These are phyloP conservation scores for Spatula clypeata DNA, from an alignment of 2,797 vertebrate species.

Conservation along the genomic window DNA sequence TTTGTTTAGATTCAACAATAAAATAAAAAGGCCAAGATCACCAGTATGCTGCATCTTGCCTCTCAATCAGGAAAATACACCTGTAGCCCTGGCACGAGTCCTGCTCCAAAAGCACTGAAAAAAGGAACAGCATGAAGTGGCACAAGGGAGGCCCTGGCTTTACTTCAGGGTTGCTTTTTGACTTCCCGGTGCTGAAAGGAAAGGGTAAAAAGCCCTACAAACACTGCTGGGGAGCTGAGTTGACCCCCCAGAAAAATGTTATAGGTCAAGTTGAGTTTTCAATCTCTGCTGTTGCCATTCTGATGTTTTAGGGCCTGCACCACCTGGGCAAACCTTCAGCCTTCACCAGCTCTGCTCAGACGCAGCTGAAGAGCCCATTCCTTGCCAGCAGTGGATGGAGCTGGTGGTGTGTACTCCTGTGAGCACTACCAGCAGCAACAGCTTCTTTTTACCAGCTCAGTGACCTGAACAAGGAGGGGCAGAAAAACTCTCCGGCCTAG, in stretches of 20 bases:
- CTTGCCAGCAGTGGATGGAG: neutral
- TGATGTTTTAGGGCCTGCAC: neutral
- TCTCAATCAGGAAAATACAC: neutral
- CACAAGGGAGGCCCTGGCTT: neutral
- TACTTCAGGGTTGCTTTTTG: neutral
- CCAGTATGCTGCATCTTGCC: rapidly evolving
- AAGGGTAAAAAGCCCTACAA: neutral
- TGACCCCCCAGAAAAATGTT: no score
- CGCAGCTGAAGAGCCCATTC: neutral
- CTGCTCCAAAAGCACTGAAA: neutral
- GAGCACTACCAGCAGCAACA: neutral
- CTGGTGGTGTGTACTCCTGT: rapidly evolving
- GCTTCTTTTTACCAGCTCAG: neutral
- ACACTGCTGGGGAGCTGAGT: neutral
- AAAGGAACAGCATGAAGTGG: neutral
- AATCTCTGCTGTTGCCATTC: neutral
- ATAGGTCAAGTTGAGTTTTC: neutral
- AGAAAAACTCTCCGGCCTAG: no score
- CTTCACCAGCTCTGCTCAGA: neutral
- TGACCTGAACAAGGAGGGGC: neutral
- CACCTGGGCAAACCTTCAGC: neutral
- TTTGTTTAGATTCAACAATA: neutral
- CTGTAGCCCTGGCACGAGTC: neutral
- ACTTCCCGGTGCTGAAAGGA: neutral
- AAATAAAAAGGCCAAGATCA: rapidly evolving